Evolutionary conservation across 2,888 invertebrate species (phyloP).

Genomic region (Volucella inflata): DNA sequence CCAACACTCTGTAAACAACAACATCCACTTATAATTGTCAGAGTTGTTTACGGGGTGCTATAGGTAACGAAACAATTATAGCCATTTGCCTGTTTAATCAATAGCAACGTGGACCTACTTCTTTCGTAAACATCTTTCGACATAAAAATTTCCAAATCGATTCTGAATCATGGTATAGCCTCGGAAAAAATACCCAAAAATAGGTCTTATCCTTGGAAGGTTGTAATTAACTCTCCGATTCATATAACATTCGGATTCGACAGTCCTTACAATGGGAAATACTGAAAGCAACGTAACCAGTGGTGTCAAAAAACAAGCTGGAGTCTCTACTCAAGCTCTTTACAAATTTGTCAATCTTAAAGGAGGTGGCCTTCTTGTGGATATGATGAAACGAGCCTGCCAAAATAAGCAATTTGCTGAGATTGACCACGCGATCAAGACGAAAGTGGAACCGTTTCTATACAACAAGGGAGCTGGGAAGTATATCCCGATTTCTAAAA

Average conservation of each 20-base stretch:
- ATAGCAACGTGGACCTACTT: conserved; percentile 6
- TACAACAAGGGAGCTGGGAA: conserved; percentile 97
- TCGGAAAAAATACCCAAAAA: background rate
- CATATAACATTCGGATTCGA: background rate
- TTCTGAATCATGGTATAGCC: conserved; percentile 20
- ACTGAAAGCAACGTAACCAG: conserved; percentile 95
- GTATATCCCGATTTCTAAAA: conserved; percentile 94
- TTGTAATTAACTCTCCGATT: background rate
- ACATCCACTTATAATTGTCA: background rate
- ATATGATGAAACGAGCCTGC: conserved; percentile 95
- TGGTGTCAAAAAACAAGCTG: conserved; percentile 97
- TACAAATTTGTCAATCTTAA: conserved; percentile 96
- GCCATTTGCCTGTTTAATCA: conserved; percentile 35
- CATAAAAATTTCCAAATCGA: conserved; percentile 22
- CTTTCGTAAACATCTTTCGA: conserved; percentile 26
- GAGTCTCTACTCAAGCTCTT: conserved; percentile 91
- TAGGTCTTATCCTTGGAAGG: background rate
- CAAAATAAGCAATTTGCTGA: conserved; percentile 96
- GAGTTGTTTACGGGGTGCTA: background rate
- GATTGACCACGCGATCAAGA: conserved; percentile 95
- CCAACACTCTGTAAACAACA: background rate
- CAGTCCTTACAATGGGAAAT: conserved; percentile 87
- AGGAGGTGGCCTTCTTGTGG: conserved; percentile 96
- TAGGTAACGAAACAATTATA: conserved; percentile 1
- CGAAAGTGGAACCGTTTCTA: conserved; percentile 94